Evolutionary conservation across 2,113 vertebrate species (phyloP).

Genomic region (Ciconia boyciana): DNA sequence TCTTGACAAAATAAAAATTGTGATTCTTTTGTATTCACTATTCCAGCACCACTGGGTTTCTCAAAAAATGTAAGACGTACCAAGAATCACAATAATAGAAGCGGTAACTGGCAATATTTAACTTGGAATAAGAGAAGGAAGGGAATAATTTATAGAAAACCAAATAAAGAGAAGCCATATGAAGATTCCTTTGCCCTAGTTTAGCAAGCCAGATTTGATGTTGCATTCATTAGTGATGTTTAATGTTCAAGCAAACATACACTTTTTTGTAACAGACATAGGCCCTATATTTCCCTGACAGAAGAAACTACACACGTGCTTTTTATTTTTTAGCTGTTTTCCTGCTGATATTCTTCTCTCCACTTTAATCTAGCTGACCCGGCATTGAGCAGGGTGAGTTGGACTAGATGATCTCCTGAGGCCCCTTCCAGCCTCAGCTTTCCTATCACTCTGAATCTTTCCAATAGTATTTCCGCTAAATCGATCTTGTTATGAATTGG

Average conservation of each 20-base stretch:
- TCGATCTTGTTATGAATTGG: rapidly evolving
- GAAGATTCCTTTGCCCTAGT: neutral
- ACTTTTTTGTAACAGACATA: neutral
- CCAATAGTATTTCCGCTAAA: neutral
- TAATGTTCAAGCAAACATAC: neutral
- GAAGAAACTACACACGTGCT: neutral
- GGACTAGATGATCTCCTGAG: neutral
- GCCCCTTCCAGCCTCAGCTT: neutral
- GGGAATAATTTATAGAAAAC: neutral
- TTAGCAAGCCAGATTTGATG: neutral
- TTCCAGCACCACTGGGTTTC: neutral
- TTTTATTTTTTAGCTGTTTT: neutral
- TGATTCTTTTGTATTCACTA: neutral
- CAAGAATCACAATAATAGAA: neutral
- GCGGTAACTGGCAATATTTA: neutral
- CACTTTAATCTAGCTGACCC: neutral
- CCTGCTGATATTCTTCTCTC: neutral
- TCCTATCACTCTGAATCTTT: neutral
- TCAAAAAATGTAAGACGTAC: neutral
- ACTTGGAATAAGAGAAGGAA: neutral
- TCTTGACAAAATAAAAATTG: neutral
- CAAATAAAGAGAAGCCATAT: neutral
- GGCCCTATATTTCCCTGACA: neutral
- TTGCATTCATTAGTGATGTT: neutral
- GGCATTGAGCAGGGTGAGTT: neutral